Conservation (phyloP, 1,140 invertebrate species). For the Anastrepha obliqua region DNA sequence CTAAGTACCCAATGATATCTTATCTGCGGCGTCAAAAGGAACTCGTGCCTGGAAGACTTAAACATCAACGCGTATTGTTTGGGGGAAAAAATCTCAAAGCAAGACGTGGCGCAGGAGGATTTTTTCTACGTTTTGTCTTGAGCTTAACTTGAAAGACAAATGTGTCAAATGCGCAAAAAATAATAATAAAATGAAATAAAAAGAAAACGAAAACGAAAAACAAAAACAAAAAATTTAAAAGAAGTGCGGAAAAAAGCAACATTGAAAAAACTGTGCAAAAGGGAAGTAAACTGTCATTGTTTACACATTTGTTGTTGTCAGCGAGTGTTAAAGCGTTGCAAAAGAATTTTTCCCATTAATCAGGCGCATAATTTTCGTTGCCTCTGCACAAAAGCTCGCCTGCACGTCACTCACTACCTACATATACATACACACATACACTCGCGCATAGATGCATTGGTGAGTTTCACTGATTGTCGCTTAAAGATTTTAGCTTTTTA, state of each 20-base stretch:
- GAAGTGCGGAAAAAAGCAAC: background rate
- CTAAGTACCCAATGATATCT: slow-evolving; percentile 52
- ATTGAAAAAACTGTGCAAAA: slow-evolving; percentile 37
- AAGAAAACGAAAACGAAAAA: background rate
- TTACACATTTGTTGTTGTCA: slow-evolving; percentile 50
- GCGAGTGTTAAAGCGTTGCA: slow-evolving; percentile 49
- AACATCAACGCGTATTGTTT: background rate
- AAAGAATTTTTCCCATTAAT: slow-evolving; percentile 52
- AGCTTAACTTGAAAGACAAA: background rate
- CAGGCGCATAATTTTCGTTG: slow-evolving; percentile 49
- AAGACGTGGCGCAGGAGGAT: background rate
- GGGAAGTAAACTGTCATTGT: slow-evolving; percentile 49
- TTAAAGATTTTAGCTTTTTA: slow-evolving; percentile 46
- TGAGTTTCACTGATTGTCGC: slow-evolving; percentile 16
- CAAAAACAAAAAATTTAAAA: background rate
- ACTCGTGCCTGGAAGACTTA: slow-evolving; percentile 50
- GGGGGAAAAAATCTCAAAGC: background rate
- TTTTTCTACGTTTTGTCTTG: background rate
- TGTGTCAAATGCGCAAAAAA: slow-evolving; percentile 33
- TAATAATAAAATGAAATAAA: slow-evolving; percentile 9
- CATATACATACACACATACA: background rate
- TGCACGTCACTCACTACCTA: background rate
- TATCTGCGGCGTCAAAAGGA: slow-evolving; percentile 50
- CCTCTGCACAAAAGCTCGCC: slow-evolving; percentile 4
- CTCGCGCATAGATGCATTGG: background rate